Base-by-base conservation (phyloP, 1,140 invertebrate species). In the Brachionus rotundiformis region DNA sequence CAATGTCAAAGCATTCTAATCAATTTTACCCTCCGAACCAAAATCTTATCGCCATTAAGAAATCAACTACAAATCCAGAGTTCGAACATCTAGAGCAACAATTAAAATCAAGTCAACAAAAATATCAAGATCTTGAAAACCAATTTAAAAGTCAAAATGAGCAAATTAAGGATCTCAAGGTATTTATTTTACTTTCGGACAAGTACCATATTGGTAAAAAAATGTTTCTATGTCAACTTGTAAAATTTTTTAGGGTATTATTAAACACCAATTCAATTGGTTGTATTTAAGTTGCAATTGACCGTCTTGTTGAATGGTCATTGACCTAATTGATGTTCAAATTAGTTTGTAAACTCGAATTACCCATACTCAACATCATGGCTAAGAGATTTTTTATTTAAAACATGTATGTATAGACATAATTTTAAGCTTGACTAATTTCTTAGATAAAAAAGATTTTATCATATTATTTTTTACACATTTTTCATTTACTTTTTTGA, bases 21-120 rank as follows among this genome's bases (percentile, higher is more conserved):
- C 63, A 68, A 68, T 68, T 68, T 36, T 68, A 68, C n/a, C 2
- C 63, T 33, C 63, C 36, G 19, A 68, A 68, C n/a, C 63, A 68
- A 68, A 68, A 36, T 68, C 7, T 36, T 13, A 68, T 68, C n/a
- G 29, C 11, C 29, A 68, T 33, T 36, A 68, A 68, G 8, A 68
- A 68, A 36, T 33, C 63, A 36, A 36, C 59, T 1, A 61, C 27
- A n/a, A 68, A n/a, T 33, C 61, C 61, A 19, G 63, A 68, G n/a
- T 36, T 68, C n/a, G 63, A 68, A 36, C 33, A 33, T 68, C n/a
- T 68, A 16, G 63, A 68, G 33, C 63, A 68, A 36, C 63, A 68
- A 68, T 33, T 33, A 11, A 68, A 68, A 68, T n/a, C n/a, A 36
- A 68, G 63, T 68, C 63, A 68, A 68, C 63, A 68, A 68, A 68